Evolutionary conservation across 92 coral and sea anemone species (phyloP).

Genomic region (Zoanthus sansibaricus): DNA sequence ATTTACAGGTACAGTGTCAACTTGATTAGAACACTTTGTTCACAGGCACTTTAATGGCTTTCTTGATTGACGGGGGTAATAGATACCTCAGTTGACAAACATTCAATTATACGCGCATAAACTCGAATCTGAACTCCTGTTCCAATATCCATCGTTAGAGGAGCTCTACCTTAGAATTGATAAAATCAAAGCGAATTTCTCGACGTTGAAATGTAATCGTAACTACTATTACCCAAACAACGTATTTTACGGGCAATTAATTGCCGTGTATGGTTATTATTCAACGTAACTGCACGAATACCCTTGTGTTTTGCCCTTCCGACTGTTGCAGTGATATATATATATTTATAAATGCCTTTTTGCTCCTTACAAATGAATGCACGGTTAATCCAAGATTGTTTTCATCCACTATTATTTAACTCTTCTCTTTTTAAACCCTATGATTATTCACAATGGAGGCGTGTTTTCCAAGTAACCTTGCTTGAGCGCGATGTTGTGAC

Average conservation of each 20-base stretch:
- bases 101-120: slow-evolving; percentile 83
- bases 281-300: slow-evolving; percentile 59
- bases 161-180: slow-evolving; percentile 14
- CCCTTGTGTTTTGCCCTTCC: slow-evolving; percentile 39
- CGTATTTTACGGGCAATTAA: slow-evolving; percentile 64
- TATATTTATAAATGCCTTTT: slow-evolving; percentile 40
- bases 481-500: slow-evolving; percentile 11
- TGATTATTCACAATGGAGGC: slow-evolving; percentile 49
- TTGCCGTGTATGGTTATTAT: slow-evolving; percentile 66
- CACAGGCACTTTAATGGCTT: slow-evolving; percentile 79
- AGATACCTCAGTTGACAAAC: slow-evolving; percentile 85
- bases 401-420: slow-evolving; percentile 25
- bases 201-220: slow-evolving; percentile 55
- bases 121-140: slow-evolving; percentile 60
- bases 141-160: slow-evolving; percentile 39
- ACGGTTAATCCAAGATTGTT: slow-evolving; percentile 21
- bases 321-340: slow-evolving; percentile 52
- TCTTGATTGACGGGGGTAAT: slow-evolving; percentile 91
- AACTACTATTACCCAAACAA: slow-evolving; percentile 51
- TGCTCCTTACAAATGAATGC: neutral
- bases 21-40: slow-evolving; percentile 56
- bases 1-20: slow-evolving; percentile 34
- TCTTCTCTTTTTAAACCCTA: slow-evolving; percentile 14
- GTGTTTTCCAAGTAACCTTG: slow-evolving; percentile 36
- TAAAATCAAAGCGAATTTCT: slow-evolving; percentile 42